Percentiles rank a stretch among this genome's conserved stretches.
Evolutionary conservation across 2,888 invertebrate genomes (phyloP).

Genomic region (Dasysyrphus albostriatus): DNA sequence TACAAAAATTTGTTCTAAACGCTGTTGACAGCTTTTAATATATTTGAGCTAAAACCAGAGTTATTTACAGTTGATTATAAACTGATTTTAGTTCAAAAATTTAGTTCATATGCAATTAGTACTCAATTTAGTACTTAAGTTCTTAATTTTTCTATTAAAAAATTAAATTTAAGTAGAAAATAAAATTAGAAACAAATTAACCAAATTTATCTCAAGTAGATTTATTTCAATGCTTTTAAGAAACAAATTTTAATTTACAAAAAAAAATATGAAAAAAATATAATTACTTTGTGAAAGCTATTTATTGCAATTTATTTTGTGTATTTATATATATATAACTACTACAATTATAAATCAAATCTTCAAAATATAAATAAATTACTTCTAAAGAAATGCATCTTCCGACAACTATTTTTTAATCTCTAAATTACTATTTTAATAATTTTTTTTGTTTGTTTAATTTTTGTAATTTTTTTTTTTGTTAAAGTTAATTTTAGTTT

Average conservation of each 20-base stretch:
- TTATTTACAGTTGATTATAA: neutral
- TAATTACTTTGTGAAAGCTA: conserved; percentile 47
- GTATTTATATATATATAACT: conserved; percentile 61
- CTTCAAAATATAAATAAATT: conserved; percentile 48
- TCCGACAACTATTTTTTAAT: conserved; percentile 77
- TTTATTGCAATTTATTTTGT: conserved; percentile 32
- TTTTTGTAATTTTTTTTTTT: conserved; percentile 31
- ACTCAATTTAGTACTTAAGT: conserved; percentile 67
- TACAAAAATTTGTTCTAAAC: conserved; percentile 55
- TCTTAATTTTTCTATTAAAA: conserved; percentile 27
- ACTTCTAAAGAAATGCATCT: conserved; percentile 77
- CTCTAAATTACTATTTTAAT: conserved; percentile 61
- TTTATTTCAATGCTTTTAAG: conserved; percentile 62
- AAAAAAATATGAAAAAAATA: conserved; percentile 11
- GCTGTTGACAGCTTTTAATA: conserved; percentile 30
- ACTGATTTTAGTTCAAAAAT: conserved; percentile 41
- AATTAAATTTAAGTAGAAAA: conserved; percentile 60
- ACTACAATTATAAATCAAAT: conserved; percentile 57
- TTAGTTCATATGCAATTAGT: conserved; percentile 28
- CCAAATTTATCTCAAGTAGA: conserved; percentile 62
- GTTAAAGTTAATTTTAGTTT: conserved; percentile 55
- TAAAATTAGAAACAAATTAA: conserved; percentile 39
- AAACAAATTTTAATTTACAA: conserved; percentile 48
- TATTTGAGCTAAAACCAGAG: conserved; percentile 47
- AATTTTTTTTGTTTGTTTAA: conserved; percentile 38